Evolutionary conservation across 2,113 vertebrate genomes (phyloP).

Genomic region (Cacatua alba): DNA sequence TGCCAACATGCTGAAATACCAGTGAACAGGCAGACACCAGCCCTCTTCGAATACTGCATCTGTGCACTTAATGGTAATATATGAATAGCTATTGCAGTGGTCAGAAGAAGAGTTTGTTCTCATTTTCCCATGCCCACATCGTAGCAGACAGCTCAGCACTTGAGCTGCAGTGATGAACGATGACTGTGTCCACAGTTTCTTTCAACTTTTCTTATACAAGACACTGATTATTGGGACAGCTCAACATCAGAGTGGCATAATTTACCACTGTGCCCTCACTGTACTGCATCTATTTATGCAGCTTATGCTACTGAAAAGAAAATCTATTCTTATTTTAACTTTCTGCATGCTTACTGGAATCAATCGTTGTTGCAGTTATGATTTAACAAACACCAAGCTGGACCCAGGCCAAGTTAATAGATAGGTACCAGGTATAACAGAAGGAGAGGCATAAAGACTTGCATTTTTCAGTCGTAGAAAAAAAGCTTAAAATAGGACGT

Average conservation of each 20-base stretch:
- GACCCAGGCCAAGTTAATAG: neutral
- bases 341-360: neutral
- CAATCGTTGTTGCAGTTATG: neutral
- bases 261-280: neutral
- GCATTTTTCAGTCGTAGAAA: neutral
- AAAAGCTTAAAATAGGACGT: neutral
- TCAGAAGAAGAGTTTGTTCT: neutral
- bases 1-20: neutral
- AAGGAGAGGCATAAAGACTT: neutral
- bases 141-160: neutral
- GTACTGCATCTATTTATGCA: neutral
- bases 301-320: neutral
- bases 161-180: neutral
- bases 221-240: neutral
- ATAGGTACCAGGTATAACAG: neutral
- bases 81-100: neutral
- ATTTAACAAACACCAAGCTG: slow-evolving; percentile 38
- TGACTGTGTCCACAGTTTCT: neutral
- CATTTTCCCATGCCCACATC: neutral
- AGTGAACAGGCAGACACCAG: rapidly evolving
- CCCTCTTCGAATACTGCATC: neutral
- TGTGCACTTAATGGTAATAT: neutral
- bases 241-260: neutral
- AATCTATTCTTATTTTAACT: slow-evolving; percentile 36
- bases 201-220: slow-evolving; percentile 30